These are phyloP conservation scores for Drosophila sulfurigaster DNA, from an alignment of 1,140 invertebrate species.

Conservation along the genomic window DNA sequence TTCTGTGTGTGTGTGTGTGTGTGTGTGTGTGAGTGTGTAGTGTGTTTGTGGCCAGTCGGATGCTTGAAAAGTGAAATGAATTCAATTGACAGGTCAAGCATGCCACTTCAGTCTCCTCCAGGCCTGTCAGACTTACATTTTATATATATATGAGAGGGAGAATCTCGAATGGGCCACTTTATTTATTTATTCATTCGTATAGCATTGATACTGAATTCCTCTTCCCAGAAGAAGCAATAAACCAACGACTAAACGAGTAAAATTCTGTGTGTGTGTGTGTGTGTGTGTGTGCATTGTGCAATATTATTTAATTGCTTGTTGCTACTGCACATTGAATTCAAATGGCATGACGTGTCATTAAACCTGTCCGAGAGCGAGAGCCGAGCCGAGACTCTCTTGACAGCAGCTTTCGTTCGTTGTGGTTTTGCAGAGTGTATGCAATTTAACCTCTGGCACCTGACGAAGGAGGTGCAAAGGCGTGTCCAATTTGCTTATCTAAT, in stretches of 20 bases:
- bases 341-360: slow-evolving; percentile 14
- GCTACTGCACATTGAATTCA: not conserved
- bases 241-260: not conserved
- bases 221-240: not conserved
- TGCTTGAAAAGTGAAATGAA: slow-evolving; percentile 31
- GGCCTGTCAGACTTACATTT: not conserved
- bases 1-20: slow-evolving; percentile 23
- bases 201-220: not conserved
- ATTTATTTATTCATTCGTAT: slow-evolving; percentile 1
- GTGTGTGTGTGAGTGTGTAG: too few species aligned
- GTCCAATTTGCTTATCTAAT: slow-evolving; percentile 19
- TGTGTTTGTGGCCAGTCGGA: not conserved
- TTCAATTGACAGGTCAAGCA: slow-evolving; percentile 25
- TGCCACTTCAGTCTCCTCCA: not conserved
- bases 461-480: not conserved
- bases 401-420: not conserved
- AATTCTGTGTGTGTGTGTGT: too few species aligned
- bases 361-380: not conserved
- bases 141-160: not conserved
- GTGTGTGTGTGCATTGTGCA: not conserved
- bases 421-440: not conserved
- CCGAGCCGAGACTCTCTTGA: not conserved
- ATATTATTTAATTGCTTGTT: slow-evolving; percentile 17
- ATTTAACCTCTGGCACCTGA: slow-evolving; percentile 12
- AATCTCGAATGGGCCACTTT: not conserved